phyloP scores from a whole-genome alignment of 2,888 invertebrate genomes.

The Bhutanitis thaidina region DNA sequence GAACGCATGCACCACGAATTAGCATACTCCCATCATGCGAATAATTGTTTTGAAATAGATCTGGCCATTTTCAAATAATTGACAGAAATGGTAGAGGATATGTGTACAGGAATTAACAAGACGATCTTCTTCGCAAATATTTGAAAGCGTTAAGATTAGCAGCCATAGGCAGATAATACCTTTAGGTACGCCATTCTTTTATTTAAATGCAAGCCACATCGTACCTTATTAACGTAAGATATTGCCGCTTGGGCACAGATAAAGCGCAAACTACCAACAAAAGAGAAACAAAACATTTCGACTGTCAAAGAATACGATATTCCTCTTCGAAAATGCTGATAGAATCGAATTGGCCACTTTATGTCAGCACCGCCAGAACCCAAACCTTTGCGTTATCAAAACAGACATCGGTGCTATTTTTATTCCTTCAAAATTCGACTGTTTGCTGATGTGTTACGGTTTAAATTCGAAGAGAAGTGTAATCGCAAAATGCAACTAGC shows the following conservation, averaged over 20 bases:
- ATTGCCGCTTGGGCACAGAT: background rate
- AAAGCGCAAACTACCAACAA: slow-evolving; percentile 6
- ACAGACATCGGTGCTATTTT: slow-evolving; percentile 6
- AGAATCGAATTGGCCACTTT: slow-evolving; percentile 50
- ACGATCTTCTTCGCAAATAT: too few species aligned
- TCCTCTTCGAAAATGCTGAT: slow-evolving; percentile 45
- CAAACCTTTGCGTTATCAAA: slow-evolving; percentile 15
- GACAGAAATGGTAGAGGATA: too few species aligned
- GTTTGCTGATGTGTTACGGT: slow-evolving; percentile 14
- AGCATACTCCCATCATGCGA: too few species aligned
- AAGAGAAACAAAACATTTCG: slow-evolving; percentile 13
- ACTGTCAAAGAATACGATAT: slow-evolving; percentile 23
- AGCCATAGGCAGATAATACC: too few species aligned
- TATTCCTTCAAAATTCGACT: slow-evolving; percentile 23
- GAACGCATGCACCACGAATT: too few species aligned
- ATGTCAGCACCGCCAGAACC: slow-evolving; percentile 40
- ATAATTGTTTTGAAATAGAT: too few species aligned
- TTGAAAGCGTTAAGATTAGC: too few species aligned
- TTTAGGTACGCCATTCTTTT: too few species aligned
- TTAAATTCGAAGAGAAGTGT: slow-evolving; percentile 21
- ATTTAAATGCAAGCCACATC: too few species aligned
- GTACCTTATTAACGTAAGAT: too few species aligned
- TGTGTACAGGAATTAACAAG: too few species aligned
- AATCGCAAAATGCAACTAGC: slow-evolving; percentile 36
- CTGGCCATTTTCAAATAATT: too few species aligned